These are phyloP conservation scores for Thymelicus sylvestris DNA, from an alignment of 2,888 invertebrate genomes.

Conservation along the genomic window DNA sequence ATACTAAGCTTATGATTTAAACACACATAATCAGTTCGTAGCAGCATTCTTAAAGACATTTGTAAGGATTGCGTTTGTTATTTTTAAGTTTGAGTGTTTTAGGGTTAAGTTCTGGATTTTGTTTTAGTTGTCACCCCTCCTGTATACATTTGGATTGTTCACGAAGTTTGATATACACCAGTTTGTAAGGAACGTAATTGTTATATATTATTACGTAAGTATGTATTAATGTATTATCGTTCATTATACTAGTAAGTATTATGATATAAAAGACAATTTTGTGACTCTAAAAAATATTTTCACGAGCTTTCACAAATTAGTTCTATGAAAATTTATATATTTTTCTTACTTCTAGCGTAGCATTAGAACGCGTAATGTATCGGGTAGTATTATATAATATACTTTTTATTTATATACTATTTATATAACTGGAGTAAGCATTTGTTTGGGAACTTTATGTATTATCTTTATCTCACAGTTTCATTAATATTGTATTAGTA, in stretches of 20 bases:
- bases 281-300: constrained; percentile 71
- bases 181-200: constrained; percentile 27
- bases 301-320: constrained; percentile 82
- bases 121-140: constrained; percentile 55
- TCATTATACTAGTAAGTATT: constrained; percentile 50
- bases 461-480: background rate
- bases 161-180: constrained; percentile 42
- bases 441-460: background rate
- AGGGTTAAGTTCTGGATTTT: constrained; percentile 51
- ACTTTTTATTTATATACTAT: constrained; percentile 38
- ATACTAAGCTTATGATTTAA: constrained; percentile 11
- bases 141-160: constrained; percentile 61
- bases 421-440: constrained; percentile 46
- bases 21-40: constrained; percentile 41
- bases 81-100: constrained; percentile 70
- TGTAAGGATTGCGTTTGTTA: constrained; percentile 61
- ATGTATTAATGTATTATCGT: constrained; percentile 48
- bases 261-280: constrained; percentile 80
- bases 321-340: constrained; percentile 72
- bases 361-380: constrained; percentile 54
- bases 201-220: constrained; percentile 42
- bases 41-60: constrained; percentile 82
- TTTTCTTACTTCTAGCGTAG: constrained; percentile 81
- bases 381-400: constrained; percentile 24
- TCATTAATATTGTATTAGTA: background rate